Conservation (phyloP, 2,888 invertebrate genomes). For the Patella depressa region DNA sequence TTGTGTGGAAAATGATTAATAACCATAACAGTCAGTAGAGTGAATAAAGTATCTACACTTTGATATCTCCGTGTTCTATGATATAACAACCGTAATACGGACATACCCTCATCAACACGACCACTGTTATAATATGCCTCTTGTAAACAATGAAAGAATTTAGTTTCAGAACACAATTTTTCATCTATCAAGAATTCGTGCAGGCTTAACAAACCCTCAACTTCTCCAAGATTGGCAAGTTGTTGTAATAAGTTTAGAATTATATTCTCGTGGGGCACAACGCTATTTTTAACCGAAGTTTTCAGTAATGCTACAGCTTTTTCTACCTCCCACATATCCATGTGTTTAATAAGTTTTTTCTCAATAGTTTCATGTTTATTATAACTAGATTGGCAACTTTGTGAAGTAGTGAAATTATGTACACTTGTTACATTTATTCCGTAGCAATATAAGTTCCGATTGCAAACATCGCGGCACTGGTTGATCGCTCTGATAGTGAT, state of each 20-base stretch:
- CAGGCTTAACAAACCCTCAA: conserved; percentile 39
- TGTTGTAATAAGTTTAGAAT: conserved; percentile 41
- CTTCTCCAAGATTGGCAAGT: conserved; percentile 42
- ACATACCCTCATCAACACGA: conserved; percentile 41
- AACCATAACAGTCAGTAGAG: conserved; percentile 38
- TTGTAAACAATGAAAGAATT: conserved; percentile 37
- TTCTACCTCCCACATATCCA: conserved; percentile 43
- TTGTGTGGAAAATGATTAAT: conserved; percentile 36
- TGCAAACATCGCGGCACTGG: no score
- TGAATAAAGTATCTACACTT: conserved; percentile 43
- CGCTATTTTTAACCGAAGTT: conserved; percentile 23
- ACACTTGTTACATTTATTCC: no score
- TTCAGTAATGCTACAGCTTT: conserved; percentile 37
- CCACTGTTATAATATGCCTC: conserved; percentile 47
- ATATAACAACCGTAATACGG: conserved; percentile 36
- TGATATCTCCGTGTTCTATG: conserved; percentile 36
- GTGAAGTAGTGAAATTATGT: no score
- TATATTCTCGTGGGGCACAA: conserved; percentile 32
- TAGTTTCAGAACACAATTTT: conserved; percentile 32
- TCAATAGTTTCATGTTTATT: conserved; percentile 28
- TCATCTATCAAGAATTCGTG: conserved; percentile 39
- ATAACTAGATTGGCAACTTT: not conserved
- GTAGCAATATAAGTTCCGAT: no score
- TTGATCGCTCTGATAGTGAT: no score
- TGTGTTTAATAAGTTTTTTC: conserved; percentile 33